Percentiles rank a stretch among this genome's conserved stretches.
These are phyloP conservation scores for Cantharis rustica DNA, from an alignment of 2,888 invertebrate species.

Conservation along the genomic window DNA sequence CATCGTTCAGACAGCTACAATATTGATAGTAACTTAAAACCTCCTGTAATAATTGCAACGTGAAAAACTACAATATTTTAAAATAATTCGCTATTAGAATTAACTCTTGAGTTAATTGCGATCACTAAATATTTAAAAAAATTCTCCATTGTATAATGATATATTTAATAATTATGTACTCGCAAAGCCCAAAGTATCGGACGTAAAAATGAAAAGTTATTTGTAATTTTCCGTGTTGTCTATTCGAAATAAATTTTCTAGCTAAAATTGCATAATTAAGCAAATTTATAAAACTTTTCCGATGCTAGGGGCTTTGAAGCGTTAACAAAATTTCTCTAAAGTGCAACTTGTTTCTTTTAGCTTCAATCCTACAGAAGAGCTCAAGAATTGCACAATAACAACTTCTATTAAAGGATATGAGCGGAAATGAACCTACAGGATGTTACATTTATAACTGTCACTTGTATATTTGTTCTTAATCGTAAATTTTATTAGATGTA, in stretches of 20 bases:
- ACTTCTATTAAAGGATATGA: conserved; percentile 32
- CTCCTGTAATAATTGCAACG: no score
- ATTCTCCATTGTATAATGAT: no score
- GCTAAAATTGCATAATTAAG: background rate
- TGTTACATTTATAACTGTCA: conserved; percentile 28
- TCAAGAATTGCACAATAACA: conserved; percentile 41
- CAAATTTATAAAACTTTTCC: background rate
- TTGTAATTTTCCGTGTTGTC: background rate
- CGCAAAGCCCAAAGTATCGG: background rate
- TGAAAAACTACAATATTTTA: no score
- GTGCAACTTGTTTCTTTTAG: conserved; percentile 36
- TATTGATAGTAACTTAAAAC: no score
- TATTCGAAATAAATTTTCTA: background rate
- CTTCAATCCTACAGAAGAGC: conserved; percentile 47
- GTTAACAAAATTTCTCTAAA: background rate
- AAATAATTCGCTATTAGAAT: no score
- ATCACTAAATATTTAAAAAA: no score
- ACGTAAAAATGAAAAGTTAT: background rate
- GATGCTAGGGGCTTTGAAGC: background rate
- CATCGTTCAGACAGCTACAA: no score
- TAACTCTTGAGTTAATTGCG: no score
- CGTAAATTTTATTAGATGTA: background rate
- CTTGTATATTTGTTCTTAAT: conserved; percentile 22
- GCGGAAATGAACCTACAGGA: conserved; percentile 12
- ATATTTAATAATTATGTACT: no score